Base-by-base conservation (phyloP, 2,113 vertebrate species). In the Mystacornis crossleyi region DNA sequence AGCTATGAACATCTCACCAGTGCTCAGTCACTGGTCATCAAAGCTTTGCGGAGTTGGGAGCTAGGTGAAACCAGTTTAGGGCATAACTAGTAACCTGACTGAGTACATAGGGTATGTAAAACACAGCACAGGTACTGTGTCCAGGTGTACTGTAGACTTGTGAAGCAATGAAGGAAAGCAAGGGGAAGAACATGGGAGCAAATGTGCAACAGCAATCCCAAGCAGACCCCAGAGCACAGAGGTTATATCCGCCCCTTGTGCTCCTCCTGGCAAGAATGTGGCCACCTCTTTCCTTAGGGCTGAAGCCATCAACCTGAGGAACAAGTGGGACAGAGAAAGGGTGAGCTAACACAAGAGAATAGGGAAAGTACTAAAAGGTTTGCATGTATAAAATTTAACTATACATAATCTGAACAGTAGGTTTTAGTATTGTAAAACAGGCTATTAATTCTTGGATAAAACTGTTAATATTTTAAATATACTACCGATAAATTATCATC, bases 1-100 rank as follows among this genome's bases (percentile, higher is more conserved):
- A 36, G 25, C 45, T 40, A 40, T 40, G 64, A 85, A 48, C 8
- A 80, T 13, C 40, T 83, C 0, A 0, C 5, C 10, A 43, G n/a
- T n/a, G 31, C 31, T 82, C 79, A 26, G 29, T 53, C 51, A 51
- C 26, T 42, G 26, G 10, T 47, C 29, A 31, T 40, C 48, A 92
- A 34, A 83, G 28, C 24, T 51, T 14, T 58, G 20, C 12, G 61
- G 17, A 62, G 16, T 12, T 48, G 28, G 50, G 24, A 92, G 36
- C 24, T 75, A 13, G 6, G 14, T 77, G 73, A 69, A 86, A 77
- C 29, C 45, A 48, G 18, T 48, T 34, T 55, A 23, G 9, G 24
- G 54, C 34, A 51, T 17, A 80, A 55, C 19, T 20, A 77, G 45
- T 20, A 51, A 34, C 10, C 34, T 61, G 42, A 20, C 0, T 38